A percentile compares a stretch with the other conserved stretches of the same genome.
These are phyloP conservation scores for Channallabes apus DNA, from an alignment of 2,797 vertebrate species.

Conservation along the genomic window DNA sequence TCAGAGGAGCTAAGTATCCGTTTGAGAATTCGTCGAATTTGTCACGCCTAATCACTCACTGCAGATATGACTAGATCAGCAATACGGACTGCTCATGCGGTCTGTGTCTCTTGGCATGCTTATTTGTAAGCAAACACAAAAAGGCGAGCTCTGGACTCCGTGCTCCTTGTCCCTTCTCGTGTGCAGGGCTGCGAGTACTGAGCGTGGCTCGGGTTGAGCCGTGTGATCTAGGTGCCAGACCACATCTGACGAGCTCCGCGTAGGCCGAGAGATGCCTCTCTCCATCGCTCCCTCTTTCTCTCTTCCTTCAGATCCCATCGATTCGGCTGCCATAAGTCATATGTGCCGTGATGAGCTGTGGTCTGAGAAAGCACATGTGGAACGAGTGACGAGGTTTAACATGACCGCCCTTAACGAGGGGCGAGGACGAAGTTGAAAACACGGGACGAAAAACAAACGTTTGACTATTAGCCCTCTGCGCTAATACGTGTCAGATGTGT, in stretches of 20 bases:
- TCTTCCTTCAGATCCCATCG: slow-evolving; percentile 65
- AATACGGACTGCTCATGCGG: slow-evolving; percentile 67
- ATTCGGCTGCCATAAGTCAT: slow-evolving; percentile 53
- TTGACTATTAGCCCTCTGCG: slow-evolving; percentile 59
- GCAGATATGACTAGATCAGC: slow-evolving; percentile 71
- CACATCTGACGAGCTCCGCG: slow-evolving; percentile 84
- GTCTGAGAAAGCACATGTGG: slow-evolving; percentile 49
- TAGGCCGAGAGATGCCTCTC: slow-evolving; percentile 69
- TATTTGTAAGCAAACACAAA: slow-evolving; percentile 16
- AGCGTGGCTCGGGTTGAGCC: slow-evolving; percentile 78
- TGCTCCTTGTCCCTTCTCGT: neutral
- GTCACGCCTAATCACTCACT: slow-evolving; percentile 76
- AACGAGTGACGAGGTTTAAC: slow-evolving; percentile 51
- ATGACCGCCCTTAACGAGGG: slow-evolving; percentile 48
- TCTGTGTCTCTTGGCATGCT: slow-evolving; percentile 64
- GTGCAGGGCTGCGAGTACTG: slow-evolving; percentile 38
- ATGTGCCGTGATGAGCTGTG: slow-evolving; percentile 44
- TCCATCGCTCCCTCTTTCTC: slow-evolving; percentile 53
- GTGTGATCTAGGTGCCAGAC: slow-evolving; percentile 89
- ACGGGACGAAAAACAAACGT: slow-evolving; percentile 48
- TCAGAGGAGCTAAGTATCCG: slow-evolving; percentile 34
- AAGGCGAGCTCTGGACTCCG: slow-evolving; percentile 22
- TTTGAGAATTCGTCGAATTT: slow-evolving; percentile 64
- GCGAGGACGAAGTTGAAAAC: slow-evolving; percentile 58
- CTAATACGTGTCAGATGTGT: slow-evolving; percentile 70